phyloP scores from a whole-genome alignment of 2,113 vertebrate genomes.

The Eonycteris spelaea region DNA sequence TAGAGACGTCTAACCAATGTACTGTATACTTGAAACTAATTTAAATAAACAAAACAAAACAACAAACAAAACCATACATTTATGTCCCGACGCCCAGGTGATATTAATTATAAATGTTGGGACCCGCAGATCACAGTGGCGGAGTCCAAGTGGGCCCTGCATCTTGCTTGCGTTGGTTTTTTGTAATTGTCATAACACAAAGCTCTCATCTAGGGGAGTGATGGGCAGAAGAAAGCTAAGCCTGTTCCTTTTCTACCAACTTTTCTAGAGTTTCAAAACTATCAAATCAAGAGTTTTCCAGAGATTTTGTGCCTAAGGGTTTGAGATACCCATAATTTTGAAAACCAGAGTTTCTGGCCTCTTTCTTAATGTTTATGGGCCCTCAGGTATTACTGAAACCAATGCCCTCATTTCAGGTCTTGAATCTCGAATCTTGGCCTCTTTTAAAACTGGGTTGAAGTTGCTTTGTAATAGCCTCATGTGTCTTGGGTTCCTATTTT shows the following conservation, averaged over 20 bases:
- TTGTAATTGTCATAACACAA: background rate
- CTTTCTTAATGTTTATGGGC: background rate
- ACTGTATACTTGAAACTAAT: too few relatives aligned
- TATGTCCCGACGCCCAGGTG: background rate
- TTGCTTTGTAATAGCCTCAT: background rate
- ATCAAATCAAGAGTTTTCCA: slow-evolving; percentile 14
- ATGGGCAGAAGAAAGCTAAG: background rate
- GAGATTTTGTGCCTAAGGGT: background rate
- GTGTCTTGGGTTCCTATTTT: background rate
- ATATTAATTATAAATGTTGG: background rate
- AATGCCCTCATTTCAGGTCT: background rate
- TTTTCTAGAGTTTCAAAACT: background rate
- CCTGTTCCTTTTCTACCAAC: background rate
- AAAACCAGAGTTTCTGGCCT: background rate
- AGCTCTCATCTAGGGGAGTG: background rate
- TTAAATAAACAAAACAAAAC: too few relatives aligned
- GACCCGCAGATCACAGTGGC: background rate
- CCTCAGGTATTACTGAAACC: background rate
- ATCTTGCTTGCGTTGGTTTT: background rate
- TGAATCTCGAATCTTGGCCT: background rate
- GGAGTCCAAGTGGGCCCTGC: too few relatives aligned
- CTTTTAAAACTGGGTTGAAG: background rate
- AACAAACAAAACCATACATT: background rate
- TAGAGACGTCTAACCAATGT: too few relatives aligned
- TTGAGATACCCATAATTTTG: slow-evolving; percentile 32